Base-by-base conservation (phyloP, 2,888 invertebrate species). In the Germaria angustata region DNA sequence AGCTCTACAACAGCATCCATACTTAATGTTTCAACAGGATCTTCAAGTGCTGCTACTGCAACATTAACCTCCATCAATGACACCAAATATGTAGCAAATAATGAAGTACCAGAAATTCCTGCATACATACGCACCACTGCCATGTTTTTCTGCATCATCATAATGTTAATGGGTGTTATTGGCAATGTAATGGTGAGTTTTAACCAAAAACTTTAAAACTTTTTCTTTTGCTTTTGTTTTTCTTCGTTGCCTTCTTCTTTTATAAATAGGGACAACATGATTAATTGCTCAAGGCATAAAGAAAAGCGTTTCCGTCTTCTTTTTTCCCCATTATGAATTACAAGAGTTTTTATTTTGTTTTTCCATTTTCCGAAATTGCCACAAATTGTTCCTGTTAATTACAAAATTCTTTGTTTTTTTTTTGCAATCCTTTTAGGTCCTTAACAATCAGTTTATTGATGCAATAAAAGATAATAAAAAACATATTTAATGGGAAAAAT, bases 111-210 rank as follows among this genome's bases (percentile, higher is more conserved):
- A 81, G 93, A 93, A 87, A 93, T 97, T 88, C 97, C 97, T 85
- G 93, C 94, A 88, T 97, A 98, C 92, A 96, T 98, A 90, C 94
- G 96, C 86, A 95, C 95, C 69, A 96, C 96, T 1, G 97, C 97
- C 9, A 97, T 97, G 93, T 93, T 96, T 24, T 94, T 97, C 87
- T 98, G 97, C 91, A 95, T 96, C 87, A 93, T 95, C 85, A 96
- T 98, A 86, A 96, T 98, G 94, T 93, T 96, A 88, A 92, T 98
- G 86, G 98, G 98, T 41, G 96, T 97, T 84, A 94, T 97, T 85
- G 98, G 98, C 22, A 98, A 98, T 89, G 93, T 97, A 83, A 96
- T 98, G 95, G 98, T 91, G 78, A 90, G 89, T 86, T 46, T 5
- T 17, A 24, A 66, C n/a, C 6, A 11, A 55, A 55, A 57, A 9